These are phyloP conservation scores for Argynnis bischoffii DNA, from an alignment of 2,888 invertebrate species.

Conservation along the genomic window DNA sequence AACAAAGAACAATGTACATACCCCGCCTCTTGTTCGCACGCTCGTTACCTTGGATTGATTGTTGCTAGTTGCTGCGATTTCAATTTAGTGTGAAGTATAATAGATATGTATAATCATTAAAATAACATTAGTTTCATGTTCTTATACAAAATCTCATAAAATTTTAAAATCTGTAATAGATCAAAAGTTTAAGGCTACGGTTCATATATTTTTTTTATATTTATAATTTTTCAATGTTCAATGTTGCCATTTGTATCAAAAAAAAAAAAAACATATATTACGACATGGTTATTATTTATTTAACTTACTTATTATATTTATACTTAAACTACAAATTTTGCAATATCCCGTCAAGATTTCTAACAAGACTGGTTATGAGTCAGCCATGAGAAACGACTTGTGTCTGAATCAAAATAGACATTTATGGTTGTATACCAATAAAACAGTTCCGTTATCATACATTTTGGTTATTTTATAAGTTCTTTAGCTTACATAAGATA, in stretches of 20 bases:
- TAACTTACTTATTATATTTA: slow-evolving; percentile 21
- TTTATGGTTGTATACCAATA: slow-evolving; percentile 35
- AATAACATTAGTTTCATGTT: background rate
- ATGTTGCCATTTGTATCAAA: background rate
- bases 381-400: slow-evolving; percentile 42
- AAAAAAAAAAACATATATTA: background rate
- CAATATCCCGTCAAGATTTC: slow-evolving; percentile 38
- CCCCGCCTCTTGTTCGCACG: slow-evolving; percentile 57
- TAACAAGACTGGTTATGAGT: slow-evolving; percentile 37
- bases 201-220: background rate
- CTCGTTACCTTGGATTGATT: slow-evolving; percentile 49
- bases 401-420: slow-evolving; percentile 33
- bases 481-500: too few relatives aligned
- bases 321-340: slow-evolving; percentile 39
- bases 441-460: slow-evolving; percentile 31
- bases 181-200: slow-evolving; percentile 2
- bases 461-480: slow-evolving; percentile 17
- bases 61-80: slow-evolving; percentile 27
- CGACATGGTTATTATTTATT: background rate
- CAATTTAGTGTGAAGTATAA: slow-evolving; percentile 17
- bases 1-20: slow-evolving; percentile 47
- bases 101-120: slow-evolving; percentile 2
- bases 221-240: background rate
- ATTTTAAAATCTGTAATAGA: background rate
- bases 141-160: background rate